These are phyloP conservation scores for Macrophya annulata DNA, from an alignment of 2,888 invertebrate genomes.

Conservation along the genomic window DNA sequence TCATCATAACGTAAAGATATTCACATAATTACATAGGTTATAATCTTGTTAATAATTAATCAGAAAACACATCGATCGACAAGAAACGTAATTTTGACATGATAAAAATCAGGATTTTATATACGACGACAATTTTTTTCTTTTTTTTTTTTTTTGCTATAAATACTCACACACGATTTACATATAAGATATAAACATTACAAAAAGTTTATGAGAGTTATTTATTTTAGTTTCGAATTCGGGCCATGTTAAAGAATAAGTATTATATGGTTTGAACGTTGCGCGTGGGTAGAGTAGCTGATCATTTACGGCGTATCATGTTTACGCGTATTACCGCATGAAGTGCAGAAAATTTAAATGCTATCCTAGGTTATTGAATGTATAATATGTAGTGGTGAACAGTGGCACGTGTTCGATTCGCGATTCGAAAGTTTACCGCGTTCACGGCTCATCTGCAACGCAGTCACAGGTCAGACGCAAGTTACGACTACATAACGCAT, in stretches of 20 bases:
- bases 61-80: background rate
- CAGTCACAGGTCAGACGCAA: constrained; percentile 61
- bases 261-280: background rate
- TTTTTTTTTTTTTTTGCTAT: too few relatives aligned
- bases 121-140: background rate
- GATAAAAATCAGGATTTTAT: background rate
- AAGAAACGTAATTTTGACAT: background rate
- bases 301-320: background rate
- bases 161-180: too few relatives aligned
- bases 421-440: constrained; percentile 61
- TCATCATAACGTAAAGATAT: background rate
- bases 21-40: background rate
- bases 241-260: background rate
- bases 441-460: constrained; percentile 62
- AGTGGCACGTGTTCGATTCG: constrained; percentile 41
- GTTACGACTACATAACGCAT: constrained; percentile 56
- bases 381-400: constrained; percentile 5
- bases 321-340: constrained; percentile 19
- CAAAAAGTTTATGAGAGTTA: background rate
- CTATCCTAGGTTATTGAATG: constrained; percentile 8
- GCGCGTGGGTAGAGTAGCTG: constrained; percentile 2
- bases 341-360: constrained; percentile 20
- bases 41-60: constrained; percentile 8
- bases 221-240: background rate
- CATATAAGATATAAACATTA: background rate